Base-by-base conservation (phyloP, 1,140 invertebrate species). In the Saccostrea cuccullata region DNA sequence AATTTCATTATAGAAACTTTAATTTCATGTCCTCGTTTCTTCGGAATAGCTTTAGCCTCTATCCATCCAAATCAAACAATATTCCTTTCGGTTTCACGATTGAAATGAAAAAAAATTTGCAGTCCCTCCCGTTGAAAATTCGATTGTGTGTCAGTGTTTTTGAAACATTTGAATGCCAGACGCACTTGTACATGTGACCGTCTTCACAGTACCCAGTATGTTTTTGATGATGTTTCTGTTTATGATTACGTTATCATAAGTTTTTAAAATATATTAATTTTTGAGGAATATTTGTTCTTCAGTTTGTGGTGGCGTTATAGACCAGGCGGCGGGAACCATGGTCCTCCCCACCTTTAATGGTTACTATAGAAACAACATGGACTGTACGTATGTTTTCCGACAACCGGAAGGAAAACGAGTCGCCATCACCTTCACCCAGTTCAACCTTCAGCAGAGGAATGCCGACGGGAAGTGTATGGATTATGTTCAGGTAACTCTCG, bases 311-410 rank as follows among this genome's bases (percentile, higher is more conserved):
- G 82, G 55, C 12, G 47, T 55, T 23, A 55, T 84, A 17, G 55
- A 55, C 5, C 82, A 84, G 40, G 55, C 47, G n/a, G 55, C 40
- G 12, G 82, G 82, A 55, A 56, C 55, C 11, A 84, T 84, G 82
- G 23, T 20, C 11, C 40, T 84, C 2, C 82, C 82, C 11, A 47
- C 26, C 20, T 23, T 55, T 11, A 55, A 55, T n/a, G 23, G 82
- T n/a, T 55, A 55, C 11, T 84, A 84, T 17, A 84, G 40, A 55
- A 84, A 84, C 40, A 84, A 84, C 82, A 84, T 84, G 82, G 55
- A 84, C 82, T 84, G 82, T 55, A 55, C 23, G 47, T 84, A 55
- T 36, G 47, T 84, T 1, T 84, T 84, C 23, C 40, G 47, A 23
- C 47, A 84, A 56, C 82, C 82, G 40, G 47, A 55, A 36, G 82